Base-by-base conservation (phyloP, 2,797 vertebrate species). In the Spheniscus humboldti region DNA sequence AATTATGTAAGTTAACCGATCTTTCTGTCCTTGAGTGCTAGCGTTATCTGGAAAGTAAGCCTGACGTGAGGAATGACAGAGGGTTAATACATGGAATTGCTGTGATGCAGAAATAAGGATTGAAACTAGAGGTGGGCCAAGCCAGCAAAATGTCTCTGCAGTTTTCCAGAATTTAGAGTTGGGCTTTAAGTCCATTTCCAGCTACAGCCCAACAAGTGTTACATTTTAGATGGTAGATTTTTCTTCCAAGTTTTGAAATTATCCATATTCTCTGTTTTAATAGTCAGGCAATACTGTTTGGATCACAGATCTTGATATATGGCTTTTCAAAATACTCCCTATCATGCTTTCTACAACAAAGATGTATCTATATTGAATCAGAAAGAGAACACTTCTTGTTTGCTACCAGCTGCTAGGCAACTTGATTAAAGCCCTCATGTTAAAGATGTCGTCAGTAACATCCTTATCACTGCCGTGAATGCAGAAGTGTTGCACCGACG, bases 391-490 rank as follows among this genome's bases (percentile, higher is more conserved):
- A 3, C 23, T 67, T 45, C 48, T 66, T 50, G 13, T 43, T 62
- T 41, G 57, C 69, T 59, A 19, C 53, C 12, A 59, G 55, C 15
- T 53, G 7, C n/a, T 13, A 27, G 18, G 22, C 35, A 60, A n/a
- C 41, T 18, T 18, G 23, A 50, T 43, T 53, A 55, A 67, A 82
- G 13, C 17, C 5, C 45, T 56, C 12, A 3, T 18, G 31, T n/a
- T 47, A 50, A 52, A 33, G 43, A 11, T 19, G 17, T 13, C 18
- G 9, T 14, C 22, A 4, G 14, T 5, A n/a, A 35, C 17, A 73
- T 31, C 60, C 23, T 77, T 50, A 4, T 31, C 35, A 24, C 9
- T 14, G 18, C 27, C 0, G 2, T 3, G 33, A 52, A 24, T 0
- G 6, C 24, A 20, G 37, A 24, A 43, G 18, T 5, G 8, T 28